phyloP scores from a whole-genome alignment of 64 coral and sea anemone genomes.

The Pocillopora damicornis region DNA sequence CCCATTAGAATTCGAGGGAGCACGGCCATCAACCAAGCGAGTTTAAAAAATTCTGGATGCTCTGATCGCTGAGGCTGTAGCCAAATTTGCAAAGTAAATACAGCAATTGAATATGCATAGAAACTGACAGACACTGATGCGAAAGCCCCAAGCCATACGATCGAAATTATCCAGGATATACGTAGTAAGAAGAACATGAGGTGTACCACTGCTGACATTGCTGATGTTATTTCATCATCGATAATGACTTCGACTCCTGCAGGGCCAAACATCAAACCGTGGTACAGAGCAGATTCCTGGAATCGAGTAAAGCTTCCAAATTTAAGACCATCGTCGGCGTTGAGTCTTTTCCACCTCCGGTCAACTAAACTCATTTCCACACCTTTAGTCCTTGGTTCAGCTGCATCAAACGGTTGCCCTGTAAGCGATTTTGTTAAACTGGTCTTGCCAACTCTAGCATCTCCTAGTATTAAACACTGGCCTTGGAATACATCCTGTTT shows the following conservation, averaged over 20 bases:
- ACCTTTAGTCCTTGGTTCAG: slow-evolving; percentile 4
- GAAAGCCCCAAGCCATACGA: neutral
- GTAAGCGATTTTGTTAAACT: slow-evolving; percentile 23
- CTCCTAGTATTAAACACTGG: slow-evolving; percentile 25
- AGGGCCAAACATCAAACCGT: neutral
- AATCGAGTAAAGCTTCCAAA: slow-evolving; percentile 20
- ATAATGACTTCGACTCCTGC: neutral
- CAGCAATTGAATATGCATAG: neutral
- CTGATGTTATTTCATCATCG: neutral
- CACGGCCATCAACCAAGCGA: neutral
- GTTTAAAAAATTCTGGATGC: neutral
- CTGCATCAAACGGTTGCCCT: neutral
- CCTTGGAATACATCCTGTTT: slow-evolving; percentile 22
- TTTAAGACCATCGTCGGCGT: neutral
- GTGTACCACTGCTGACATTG: neutral
- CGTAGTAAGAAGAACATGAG: neutral
- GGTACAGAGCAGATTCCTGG: neutral
- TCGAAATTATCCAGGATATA: neutral
- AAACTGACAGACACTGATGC: neutral
- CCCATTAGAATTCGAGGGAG: neutral
- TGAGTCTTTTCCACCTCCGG: neutral
- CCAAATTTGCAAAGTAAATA: neutral
- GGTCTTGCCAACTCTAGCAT: slow-evolving; percentile 19
- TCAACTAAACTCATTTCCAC: slow-evolving; percentile 22
- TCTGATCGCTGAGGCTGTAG: neutral